phyloP scores from a whole-genome alignment of 1,140 invertebrate genomes.

The Nebria ingens region DNA sequence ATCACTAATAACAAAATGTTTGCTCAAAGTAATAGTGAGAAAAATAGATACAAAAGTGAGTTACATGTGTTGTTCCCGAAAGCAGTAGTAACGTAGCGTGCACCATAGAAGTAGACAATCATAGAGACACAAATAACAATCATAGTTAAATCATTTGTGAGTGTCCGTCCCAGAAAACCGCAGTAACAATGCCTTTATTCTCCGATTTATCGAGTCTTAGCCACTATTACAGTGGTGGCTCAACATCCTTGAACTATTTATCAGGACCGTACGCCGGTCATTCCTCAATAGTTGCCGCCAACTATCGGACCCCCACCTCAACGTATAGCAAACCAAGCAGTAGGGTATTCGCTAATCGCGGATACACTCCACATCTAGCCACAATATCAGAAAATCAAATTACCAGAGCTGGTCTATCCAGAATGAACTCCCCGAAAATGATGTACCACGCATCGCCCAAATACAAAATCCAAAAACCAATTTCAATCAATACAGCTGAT shows the following conservation, averaged over 20 bases:
- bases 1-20: too few species aligned
- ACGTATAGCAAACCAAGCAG: conserved; percentile 22
- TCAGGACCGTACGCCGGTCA: conserved; percentile 45
- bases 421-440: conserved; percentile 38
- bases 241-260: conserved; percentile 30
- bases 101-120: neutral
- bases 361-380: conserved; percentile 59
- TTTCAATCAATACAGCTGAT: conserved; percentile 66
- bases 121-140: too few species aligned
- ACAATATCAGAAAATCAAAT: conserved; percentile 57
- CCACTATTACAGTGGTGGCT: conserved; percentile 40
- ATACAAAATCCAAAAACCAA: conserved; percentile 44
- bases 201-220: conserved; percentile 41
- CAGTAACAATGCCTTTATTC: conserved; percentile 42
- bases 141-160: too few species aligned
- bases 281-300: conserved; percentile 40
- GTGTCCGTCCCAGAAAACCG: too few species aligned
- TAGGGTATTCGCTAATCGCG: conserved; percentile 26
- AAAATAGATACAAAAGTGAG: neutral
- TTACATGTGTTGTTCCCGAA: too few species aligned
- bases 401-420: conserved; percentile 31
- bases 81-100: neutral
- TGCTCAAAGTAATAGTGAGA: neutral
- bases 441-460: conserved; percentile 29
- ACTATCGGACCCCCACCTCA: conserved; percentile 28